Conservation (phyloP, 2,888 invertebrate species). For the Belgica antarctica region DNA sequence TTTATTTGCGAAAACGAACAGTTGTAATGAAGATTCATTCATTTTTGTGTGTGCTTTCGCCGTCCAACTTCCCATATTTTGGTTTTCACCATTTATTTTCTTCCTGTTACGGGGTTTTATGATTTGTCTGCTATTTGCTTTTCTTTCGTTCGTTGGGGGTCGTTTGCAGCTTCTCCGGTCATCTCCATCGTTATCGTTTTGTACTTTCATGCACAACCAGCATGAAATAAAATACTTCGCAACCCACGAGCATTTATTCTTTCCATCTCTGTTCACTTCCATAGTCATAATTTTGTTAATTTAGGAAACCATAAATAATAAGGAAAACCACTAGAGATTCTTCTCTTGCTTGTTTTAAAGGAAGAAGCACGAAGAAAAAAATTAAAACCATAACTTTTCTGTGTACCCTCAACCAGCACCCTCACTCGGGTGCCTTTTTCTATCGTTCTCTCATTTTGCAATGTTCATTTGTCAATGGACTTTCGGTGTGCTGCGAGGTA, state of each 20-base stretch:
- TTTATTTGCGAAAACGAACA: constrained; percentile 12
- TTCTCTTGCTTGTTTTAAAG: neutral
- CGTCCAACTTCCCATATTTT: neutral
- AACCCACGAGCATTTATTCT: too few relatives aligned
- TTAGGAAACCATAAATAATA: constrained; percentile 40
- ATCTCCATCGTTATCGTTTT: too few relatives aligned
- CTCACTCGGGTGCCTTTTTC: neutral
- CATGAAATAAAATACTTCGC: constrained; percentile 15
- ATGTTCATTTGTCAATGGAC: constrained; percentile 13
- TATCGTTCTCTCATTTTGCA: neutral
- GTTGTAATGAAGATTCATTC: constrained; percentile 24
- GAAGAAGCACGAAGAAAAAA: neutral
- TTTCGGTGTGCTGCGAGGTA: neutral
- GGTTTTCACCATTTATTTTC: neutral
- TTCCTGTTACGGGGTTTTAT: neutral
- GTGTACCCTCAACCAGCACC: neutral
- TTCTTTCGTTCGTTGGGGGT: neutral
- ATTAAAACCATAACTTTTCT: constrained; percentile 15
- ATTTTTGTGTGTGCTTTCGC: neutral
- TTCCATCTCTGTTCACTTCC: neutral
- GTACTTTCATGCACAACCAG: constrained; percentile 2
- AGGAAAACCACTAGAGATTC: constrained; percentile 24
- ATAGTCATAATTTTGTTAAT: constrained; percentile 38
- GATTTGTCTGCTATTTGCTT: too few relatives aligned
- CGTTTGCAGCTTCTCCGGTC: too few relatives aligned